Conservation (phyloP, 1,140 invertebrate species). For the Eurosta solidaginis region DNA sequence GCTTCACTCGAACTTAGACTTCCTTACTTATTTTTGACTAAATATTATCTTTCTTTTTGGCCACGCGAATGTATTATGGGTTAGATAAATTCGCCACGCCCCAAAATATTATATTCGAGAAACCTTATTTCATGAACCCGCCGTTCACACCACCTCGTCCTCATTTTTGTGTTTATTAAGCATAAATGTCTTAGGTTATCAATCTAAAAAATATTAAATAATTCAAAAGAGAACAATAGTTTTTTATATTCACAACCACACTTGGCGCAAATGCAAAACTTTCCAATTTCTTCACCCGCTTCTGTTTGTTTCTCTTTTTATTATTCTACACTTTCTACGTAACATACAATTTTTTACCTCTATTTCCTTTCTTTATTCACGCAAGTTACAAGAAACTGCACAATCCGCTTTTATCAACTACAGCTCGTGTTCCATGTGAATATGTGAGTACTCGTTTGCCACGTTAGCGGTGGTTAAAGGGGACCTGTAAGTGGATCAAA, state of each 20-base stretch:
- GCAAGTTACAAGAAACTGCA: too few species aligned
- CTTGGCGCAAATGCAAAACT: neutral
- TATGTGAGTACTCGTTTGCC: neutral
- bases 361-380: neutral
- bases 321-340: neutral
- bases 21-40: too few species aligned
- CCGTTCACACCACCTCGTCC: too few species aligned
- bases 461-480: neutral
- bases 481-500: neutral
- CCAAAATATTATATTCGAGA: too few species aligned
- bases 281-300: neutral
- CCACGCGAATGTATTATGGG: too few species aligned
- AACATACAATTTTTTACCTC: slow-evolving; percentile 7
- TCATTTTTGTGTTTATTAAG: too few species aligned
- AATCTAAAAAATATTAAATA: too few species aligned
- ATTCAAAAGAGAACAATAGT: neutral
- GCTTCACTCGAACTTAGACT: too few species aligned
- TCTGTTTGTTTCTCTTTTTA: neutral
- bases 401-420: neutral
- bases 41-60: too few species aligned
- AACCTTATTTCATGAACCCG: too few species aligned
- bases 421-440: neutral
- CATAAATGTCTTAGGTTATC: too few species aligned
- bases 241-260: neutral
- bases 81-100: too few species aligned